Base-by-base conservation (phyloP, 1,140 invertebrate species). In the Conus ventricosus region DNA sequence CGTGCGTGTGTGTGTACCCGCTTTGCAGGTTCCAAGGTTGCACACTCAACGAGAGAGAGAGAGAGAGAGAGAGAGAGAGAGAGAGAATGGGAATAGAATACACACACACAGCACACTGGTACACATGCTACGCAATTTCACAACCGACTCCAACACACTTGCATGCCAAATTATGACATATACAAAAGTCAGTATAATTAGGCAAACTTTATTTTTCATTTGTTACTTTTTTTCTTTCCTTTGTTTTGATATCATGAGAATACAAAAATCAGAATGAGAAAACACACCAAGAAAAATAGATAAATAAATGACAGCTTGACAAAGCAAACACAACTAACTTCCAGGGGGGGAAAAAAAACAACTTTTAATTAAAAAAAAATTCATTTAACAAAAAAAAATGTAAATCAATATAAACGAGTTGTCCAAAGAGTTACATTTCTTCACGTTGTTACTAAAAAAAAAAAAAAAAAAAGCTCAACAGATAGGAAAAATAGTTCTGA, bases 51-150 rank as follows among this genome's bases (percentile, higher is more conserved):
- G 39, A 39, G 67, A 20, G 67, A 20, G 67, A 75, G 67, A 75
- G 67, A 75, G 67, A 75, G 67, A 75, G 67, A 75, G 67, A 75
- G 67, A 75, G 67, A 75, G 67, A 75, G 67, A 75, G 67, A 75
- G 67, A 75, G 67, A 78, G 25, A 78, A 11, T 17, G 5, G 25
- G 27, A 8, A 8, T 8, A 13, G 27, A 6, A 78, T n/a, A n/a
- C n/a, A 6, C 6, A 15, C 8, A 13, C 10, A 11, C n/a, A 39
- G 25, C 71, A 78, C 76, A 39, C 25, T 39, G 10, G 5, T 78
- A 10, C 25, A 78, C 76, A 17, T 75, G 67, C 67, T 75, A 75
- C 23, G 67, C 7, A 7, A 7, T 7, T 75, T n/a, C 7, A 25
- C 67, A 75, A 75, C 17, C 20, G n/a, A 75, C 2, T 55, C 13